Evolutionary conservation across 2,888 invertebrate species (phyloP), one percentile per base, ranked within the genome.

Genomic region (Trachelus stipa): DNA sequence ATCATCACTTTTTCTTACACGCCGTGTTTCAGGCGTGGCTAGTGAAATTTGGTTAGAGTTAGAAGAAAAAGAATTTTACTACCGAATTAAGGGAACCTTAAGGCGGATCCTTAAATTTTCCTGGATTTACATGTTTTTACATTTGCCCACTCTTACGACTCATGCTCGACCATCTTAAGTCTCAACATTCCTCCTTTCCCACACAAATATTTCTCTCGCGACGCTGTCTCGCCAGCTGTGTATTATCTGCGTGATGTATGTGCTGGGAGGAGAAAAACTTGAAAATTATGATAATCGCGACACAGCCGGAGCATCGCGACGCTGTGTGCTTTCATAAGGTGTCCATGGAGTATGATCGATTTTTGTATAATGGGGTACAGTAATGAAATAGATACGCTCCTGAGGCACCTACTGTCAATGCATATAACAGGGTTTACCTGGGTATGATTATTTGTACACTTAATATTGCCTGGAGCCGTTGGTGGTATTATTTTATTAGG

Each of bases 201-300:
- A 87, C 86, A 85, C 85, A 88, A 88, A 87, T 88, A 88, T 86
- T 82, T 85, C 77, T 73, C 80, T 3, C 37, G 77, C 74, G 76
- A 82, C 74, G 78, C 81, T 80, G 78, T 81, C 77, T 71, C 73
- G 81, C 78, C 82, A 79, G 78, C 78, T 73, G 76, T 83, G 83
- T 83, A 86, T 87, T 86, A 87, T 83, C 79, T 80, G 35, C 68
- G 73, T 86, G 86, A 87, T 87, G 82, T 86, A 87, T 83, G 80
- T 76, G 78, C 80, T 73, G 74, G 35, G 34, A 75, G 69, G 75
- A 75, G 80, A 80, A 80, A 79, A 81, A 75, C 76, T 69, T 76
- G 78, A 75, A 77, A 80, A 81, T 76, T 81, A 77, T 79, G 77
- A 69, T 80, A 34, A 73, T 69, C 80, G 77, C 80, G 75, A 77